Evolutionary conservation across 2,888 invertebrate species (phyloP), one percentile per base, ranked within the genome.

Genomic region (Pandemis corylana): DNA sequence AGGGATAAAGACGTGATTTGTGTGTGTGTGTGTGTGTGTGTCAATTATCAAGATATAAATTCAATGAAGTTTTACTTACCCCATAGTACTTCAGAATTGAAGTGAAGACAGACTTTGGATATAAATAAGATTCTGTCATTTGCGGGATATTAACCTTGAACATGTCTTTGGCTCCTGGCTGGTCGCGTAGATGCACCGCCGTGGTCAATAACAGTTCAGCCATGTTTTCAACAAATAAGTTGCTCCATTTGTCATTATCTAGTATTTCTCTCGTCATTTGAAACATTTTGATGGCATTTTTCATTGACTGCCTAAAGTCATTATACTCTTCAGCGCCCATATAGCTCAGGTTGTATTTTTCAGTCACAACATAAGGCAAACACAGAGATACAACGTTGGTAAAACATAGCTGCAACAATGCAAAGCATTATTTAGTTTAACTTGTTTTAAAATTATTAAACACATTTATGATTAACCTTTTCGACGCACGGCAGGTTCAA

Each of bases 11-110:
- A n/a, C n/a, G n/a, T n/a, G n/a, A n/a, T n/a, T n/a, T n/a, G n/a
- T n/a, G n/a, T n/a, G n/a, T n/a, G n/a, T n/a, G n/a, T n/a, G n/a
- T n/a, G n/a, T n/a, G n/a, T n/a, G n/a, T n/a, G n/a, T n/a, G 46
- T 46, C 46, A 46, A 20, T 56, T 56, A 15, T 20, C 20, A 20
- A 56, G 20, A n/a, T 51, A 2, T 56, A 56, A 56, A 56, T n/a
- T 28, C 13, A 51, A 20, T 41, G 49, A 44, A 28, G 42, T 6
- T 53, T 65, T 15, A 82, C 93, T 89, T 81, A 94, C 92, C 71
- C 94, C 91, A 71, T 96, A 88, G 78, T 91, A 91, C 44, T 86
- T 83, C 0, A 96, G 82, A 65, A 95, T 92, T 0, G 87, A 86
- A 12, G 82, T 78, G 76, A 95, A 90, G 2, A 90, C 84, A 1